These are phyloP conservation scores for Thaleichthys pacificus DNA, from an alignment of 2,797 vertebrate genomes.

Conservation along the genomic window DNA sequence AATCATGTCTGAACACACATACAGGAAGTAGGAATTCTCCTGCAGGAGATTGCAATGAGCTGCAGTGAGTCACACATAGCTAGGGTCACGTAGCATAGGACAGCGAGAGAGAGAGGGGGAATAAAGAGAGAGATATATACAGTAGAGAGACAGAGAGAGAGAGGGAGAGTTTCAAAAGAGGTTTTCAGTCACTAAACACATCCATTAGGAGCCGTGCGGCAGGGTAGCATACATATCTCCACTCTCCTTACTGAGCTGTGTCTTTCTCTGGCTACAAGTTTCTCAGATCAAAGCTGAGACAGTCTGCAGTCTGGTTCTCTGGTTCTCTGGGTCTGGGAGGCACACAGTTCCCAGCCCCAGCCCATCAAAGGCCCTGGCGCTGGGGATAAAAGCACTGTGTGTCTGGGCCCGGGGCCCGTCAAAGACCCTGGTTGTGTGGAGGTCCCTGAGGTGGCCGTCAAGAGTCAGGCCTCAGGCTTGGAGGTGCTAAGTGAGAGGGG, in stretches of 20 bases:
- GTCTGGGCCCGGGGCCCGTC: constrained; percentile 51
- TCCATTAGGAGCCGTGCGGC: no score
- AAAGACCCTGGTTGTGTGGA: constrained; percentile 37
- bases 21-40: constrained; percentile 57
- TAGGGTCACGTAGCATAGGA: no score
- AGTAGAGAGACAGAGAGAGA: not conserved
- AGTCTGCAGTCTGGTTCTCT: no score
- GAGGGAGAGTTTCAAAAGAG: not conserved
- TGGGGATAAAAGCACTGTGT: constrained; percentile 52
- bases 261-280: no score
- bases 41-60: no score
- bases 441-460: constrained; percentile 40
- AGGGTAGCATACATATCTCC: no score
- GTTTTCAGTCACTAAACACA: no score
- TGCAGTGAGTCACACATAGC: no score
- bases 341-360: constrained; percentile 48
- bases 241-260: no score
- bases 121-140: not conserved
- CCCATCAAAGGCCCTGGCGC: constrained; percentile 68
- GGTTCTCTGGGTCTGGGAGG: constrained; percentile 35
- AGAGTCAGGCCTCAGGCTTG: constrained; percentile 38
- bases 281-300: constrained; percentile 60
- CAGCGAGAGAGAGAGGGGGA: constrained; percentile 3
- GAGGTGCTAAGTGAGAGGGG: constrained; percentile 65
- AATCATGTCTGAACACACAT: constrained; percentile 87